Base-by-base conservation (phyloP, 2,888 invertebrate species). In the Perdita meconis region DNA sequence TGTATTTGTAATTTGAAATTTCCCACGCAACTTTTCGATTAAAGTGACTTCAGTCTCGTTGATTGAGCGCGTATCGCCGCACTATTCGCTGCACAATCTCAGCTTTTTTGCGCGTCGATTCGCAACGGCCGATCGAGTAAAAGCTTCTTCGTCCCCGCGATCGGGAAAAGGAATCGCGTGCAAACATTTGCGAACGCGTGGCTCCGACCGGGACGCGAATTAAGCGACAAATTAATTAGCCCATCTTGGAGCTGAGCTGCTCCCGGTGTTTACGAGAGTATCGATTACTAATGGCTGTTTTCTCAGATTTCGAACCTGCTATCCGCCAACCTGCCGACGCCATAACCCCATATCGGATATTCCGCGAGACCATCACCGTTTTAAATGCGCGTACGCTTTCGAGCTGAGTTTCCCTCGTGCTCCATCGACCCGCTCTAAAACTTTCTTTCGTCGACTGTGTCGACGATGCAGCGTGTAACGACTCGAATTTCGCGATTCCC, bases 261-360 rank as follows among this genome's bases (percentile, higher is more conserved):
- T 38, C 36, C 51, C 69, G 24, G 64, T 85, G 76, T 84, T 82
- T 85, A 83, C 76, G 57, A 50, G 68, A 65, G 69, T 85, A 84
- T 84, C 81, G 78, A 85, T 85, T 84, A 74, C 84, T 82, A 83
- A 84, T 84, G 74, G 74, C 61, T 67, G 76, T 78, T 84, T 78
- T 78, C 65, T 57, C 63, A 77, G 70, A 73, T 77, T 78, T 77
- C 75, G 61, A 83, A 72, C 72, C 72, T 66, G 72, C 53, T 60
- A 55, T 22, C 69, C 59, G 66, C 67, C 59, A 71, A 63, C 76
- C 74, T 67, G 78, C 69, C 77, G 64, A 70, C 67, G 72, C 73
- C 67, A 73, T 80, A 80, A 80, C 63, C 66, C 42, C 47, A 67
- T 80, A 70, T 64, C 16, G 69, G 40, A 74, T n/a, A n/a, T 56